A percentile compares a stretch with the other conserved stretches of the same genome.
Conservation (phyloP, 2,113 vertebrate genomes). For the Nothocercus nigrocapillus region DNA sequence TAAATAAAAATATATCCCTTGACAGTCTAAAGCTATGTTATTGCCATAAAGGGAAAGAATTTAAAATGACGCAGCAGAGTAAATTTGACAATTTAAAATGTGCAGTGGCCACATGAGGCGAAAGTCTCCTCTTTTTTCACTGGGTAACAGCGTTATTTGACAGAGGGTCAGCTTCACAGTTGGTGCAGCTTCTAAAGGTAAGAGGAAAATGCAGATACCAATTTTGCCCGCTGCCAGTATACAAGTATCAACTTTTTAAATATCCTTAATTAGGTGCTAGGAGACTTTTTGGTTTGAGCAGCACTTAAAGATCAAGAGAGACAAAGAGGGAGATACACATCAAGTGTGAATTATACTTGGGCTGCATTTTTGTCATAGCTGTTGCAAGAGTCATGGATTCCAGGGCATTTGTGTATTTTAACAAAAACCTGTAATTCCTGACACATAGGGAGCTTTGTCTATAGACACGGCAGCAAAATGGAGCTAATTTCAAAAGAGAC, state of each 20-base stretch:
- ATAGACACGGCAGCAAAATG: not conserved
- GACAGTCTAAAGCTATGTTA: constrained; percentile 25
- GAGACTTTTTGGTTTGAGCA: not conserved
- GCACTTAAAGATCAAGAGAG: not conserved
- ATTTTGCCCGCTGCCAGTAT: not conserved
- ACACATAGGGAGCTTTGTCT: not conserved
- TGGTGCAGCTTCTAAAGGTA: not conserved
- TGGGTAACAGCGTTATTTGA: not conserved
- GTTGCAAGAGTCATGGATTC: not conserved
- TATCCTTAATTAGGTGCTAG: not conserved
- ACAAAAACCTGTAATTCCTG: not conserved
- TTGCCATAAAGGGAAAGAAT: not conserved
- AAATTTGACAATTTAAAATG: constrained; percentile 10
- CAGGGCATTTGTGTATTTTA: not conserved
- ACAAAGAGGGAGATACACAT: fast-evolving
- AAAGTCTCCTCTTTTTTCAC: not conserved
- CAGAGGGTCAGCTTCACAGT: not conserved
- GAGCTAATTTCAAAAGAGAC: not conserved
- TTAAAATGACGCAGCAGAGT: not conserved
- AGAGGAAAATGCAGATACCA: not conserved
- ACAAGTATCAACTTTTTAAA: not conserved
- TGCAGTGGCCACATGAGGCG: not conserved
- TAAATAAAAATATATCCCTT: not conserved
- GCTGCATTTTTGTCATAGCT: not conserved
- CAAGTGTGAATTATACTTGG: not conserved